phyloP scores from a whole-genome alignment of 2,888 invertebrate genomes.

The Drosophila gaucha region DNA sequence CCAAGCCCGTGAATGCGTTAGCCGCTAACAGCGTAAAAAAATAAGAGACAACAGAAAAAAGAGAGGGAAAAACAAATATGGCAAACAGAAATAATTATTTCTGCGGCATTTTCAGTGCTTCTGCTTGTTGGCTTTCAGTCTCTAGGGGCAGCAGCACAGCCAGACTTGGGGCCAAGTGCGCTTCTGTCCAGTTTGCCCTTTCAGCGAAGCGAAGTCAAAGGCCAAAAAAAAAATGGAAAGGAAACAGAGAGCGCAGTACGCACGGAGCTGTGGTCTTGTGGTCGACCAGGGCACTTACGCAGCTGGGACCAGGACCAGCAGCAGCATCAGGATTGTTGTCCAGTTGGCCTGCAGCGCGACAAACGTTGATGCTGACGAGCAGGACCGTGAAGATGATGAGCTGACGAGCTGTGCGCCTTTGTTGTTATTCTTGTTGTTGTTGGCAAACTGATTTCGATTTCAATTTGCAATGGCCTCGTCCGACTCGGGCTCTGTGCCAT shows the following conservation, averaged over 20 bases:
- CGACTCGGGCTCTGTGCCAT: conserved; percentile 39
- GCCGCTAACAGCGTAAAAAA: conserved; percentile 12
- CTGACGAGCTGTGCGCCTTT: conserved; percentile 41
- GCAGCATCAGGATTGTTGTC: conserved; percentile 3
- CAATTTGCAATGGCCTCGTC: conserved; percentile 66
- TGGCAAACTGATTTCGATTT: conserved; percentile 77
- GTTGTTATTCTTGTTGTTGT: conserved; percentile 23
- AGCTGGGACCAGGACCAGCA: conserved; percentile 33
- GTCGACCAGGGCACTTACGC: conserved; percentile 74
- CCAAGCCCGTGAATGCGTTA: conserved; percentile 45
- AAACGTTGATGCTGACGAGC: conserved; percentile 19
- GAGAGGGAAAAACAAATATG: conserved; percentile 59
- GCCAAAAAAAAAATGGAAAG: conserved; percentile 34
- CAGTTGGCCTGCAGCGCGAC: conserved; percentile 42
- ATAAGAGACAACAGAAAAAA: conserved; percentile 7
- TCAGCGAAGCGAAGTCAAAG: conserved; percentile 58
- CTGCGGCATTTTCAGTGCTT: conserved; percentile 66
- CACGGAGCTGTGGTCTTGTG: conserved; percentile 64
- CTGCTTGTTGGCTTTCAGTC: conserved; percentile 38
- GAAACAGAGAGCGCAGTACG: conserved; percentile 37
- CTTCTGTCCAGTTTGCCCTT: conserved; percentile 60
- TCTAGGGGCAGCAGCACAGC: conserved; percentile 46
- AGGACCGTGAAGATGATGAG: conserved; percentile 18
- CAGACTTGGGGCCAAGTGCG: conserved; percentile 14
- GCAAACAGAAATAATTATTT: conserved; percentile 76